Percentiles rank a stretch among this genome's conserved stretches.
Conservation (phyloP, 1,140 invertebrate species). For the Drosophila sp. region DNA sequence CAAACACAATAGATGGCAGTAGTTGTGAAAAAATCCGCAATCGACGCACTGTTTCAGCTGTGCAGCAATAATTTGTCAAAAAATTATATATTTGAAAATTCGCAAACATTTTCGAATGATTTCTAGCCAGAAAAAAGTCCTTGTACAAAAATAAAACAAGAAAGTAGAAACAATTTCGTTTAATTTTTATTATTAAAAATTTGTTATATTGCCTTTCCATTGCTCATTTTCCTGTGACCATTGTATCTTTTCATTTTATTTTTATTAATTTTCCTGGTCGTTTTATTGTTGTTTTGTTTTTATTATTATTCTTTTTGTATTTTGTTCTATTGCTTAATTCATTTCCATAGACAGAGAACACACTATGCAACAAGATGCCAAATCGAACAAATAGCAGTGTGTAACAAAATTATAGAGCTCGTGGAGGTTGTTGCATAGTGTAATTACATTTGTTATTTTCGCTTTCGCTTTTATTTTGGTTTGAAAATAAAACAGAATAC, state of each 20-base stretch:
- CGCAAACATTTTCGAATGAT: too few relatives aligned
- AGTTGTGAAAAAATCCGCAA: neutral
- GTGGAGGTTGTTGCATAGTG: slow-evolving; percentile 33
- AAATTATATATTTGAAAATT: too few relatives aligned
- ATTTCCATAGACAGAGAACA: slow-evolving; percentile 52
- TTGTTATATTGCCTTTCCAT: slow-evolving; percentile 75
- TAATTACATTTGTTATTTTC: slow-evolving; percentile 20
- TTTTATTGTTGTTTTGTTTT: slow-evolving; percentile 31
- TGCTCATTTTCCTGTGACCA: slow-evolving; percentile 52
- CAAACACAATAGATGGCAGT: slow-evolving; percentile 10
- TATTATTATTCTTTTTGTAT: slow-evolving; percentile 41
- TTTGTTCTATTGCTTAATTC: slow-evolving; percentile 34
- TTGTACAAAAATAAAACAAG: neutral
- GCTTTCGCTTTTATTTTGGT: slow-evolving; percentile 36
- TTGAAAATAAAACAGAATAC: slow-evolving; percentile 12
- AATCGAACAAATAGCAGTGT: slow-evolving; percentile 14
- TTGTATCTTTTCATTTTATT: slow-evolving; percentile 16
- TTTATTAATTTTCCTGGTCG: slow-evolving; percentile 27
- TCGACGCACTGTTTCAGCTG: too few relatives aligned
- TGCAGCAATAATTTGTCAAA: too few relatives aligned
- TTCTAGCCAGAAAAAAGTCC: too few relatives aligned
- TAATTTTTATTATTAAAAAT: slow-evolving; percentile 81
- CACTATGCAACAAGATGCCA: slow-evolving; percentile 22
- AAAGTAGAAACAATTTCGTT: slow-evolving; percentile 49
- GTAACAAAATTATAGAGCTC: slow-evolving; percentile 3